phyloP scores from a whole-genome alignment of 2,888 invertebrate species.

The Nesidiocoris tenuis region DNA sequence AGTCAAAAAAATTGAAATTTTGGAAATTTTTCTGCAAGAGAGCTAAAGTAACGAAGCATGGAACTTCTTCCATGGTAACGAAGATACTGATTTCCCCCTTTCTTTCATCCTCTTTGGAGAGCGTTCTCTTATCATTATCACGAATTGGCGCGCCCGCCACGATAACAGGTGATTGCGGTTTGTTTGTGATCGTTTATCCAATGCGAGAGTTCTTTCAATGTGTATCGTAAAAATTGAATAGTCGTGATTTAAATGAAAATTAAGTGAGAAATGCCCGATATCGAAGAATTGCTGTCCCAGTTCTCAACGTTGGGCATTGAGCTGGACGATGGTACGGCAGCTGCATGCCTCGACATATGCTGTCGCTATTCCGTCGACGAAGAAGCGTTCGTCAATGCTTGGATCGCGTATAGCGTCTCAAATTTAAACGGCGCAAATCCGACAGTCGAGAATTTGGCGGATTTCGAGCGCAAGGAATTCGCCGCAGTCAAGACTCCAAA shows the following conservation, averaged over 20 bases:
- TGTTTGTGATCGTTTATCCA: not conserved
- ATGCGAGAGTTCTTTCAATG: too few relatives aligned
- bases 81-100: too few relatives aligned
- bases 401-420: constrained; percentile 74
- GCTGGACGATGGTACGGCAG: constrained; percentile 18
- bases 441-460: constrained; percentile 61
- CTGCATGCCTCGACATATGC: constrained; percentile 26
- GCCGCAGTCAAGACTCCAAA: constrained; percentile 19
- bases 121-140: too few relatives aligned
- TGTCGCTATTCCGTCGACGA: constrained; percentile 56
- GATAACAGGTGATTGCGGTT: not conserved
- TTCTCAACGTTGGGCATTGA: constrained; percentile 27
- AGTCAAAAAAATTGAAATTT: too few relatives aligned
- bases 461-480: constrained; percentile 59
- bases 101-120: too few relatives aligned
- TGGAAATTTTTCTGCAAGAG: too few relatives aligned
- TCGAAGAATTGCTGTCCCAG: constrained; percentile 19
- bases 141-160: not conserved
- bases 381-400: constrained; percentile 71
- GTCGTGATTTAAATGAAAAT: too few relatives aligned
- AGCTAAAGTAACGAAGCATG: too few relatives aligned
- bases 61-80: too few relatives aligned
- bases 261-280: constrained; percentile 18
- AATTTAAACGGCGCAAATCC: constrained; percentile 64
- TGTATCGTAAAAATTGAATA: too few relatives aligned